Evolutionary conservation across 2,888 invertebrate species (phyloP), one percentile per base, ranked within the genome.

Genomic region (Tenthredo scrophulariae): DNA sequence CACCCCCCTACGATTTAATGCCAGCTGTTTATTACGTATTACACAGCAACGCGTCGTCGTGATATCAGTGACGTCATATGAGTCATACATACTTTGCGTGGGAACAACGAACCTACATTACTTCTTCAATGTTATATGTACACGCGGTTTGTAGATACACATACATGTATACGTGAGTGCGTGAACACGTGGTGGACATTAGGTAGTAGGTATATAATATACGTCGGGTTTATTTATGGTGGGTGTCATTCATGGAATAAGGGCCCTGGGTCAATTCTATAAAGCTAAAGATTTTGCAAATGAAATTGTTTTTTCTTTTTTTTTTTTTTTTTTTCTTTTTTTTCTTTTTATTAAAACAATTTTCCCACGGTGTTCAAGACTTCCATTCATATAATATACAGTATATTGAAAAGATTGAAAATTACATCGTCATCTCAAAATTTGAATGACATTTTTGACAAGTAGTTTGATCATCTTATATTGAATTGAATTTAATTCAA

Each of bases 181-280:
- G 77, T n/a, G 18, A 77, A 77, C 77, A 77, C 77, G 77, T 77
- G 77, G 77, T 22, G 6, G 7, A 33, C 46, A 40, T 6, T 22
- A n/a, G 26, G 67, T 67, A 37, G 6, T 37, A 37, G 37, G 33
- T 33, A 33, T 33, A 33, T 67, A 26, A 15, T 70, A 40, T 13
- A 74, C 72, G 13, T 22, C 26, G 33, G 54, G 33, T 29, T 77
- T 77, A 77, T 54, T 77, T 77, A 50, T 77, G 40, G 77, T 54
- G 50, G 77, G 77, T 77, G 77, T 77, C 77, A 77, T 77, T 77
- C 77, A 77, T 77, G 29, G 43, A 74, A 62, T 6, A 75, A 77
- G 77, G 77, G 77, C 33, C 54, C 6, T 18, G 62, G 26, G 26
- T 62, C 62, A 62, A 62, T 10, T n/a, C n/a, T 70, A 13, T 37